Evolutionary conservation across 2,113 vertebrate species (phyloP).

Genomic region (Aviceda subcristata): DNA sequence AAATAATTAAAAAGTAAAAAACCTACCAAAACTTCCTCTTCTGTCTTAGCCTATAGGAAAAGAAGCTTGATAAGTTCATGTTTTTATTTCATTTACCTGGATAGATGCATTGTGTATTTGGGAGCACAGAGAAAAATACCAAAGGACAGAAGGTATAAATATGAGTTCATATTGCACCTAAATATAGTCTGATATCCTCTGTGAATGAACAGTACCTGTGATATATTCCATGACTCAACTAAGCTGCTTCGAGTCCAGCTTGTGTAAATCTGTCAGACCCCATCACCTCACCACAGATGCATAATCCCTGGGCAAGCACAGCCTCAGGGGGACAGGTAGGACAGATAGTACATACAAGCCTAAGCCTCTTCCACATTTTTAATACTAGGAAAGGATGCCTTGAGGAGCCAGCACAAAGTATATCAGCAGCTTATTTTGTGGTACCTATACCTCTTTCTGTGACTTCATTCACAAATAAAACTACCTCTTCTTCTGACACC

Average conservation of each 20-base stretch:
- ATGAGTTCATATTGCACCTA: background rate
- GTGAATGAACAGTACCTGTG: background rate
- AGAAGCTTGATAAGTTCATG: background rate
- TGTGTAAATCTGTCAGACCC: background rate
- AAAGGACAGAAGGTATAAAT: background rate
- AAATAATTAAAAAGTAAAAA: background rate
- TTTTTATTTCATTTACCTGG: background rate
- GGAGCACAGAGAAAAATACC: background rate
- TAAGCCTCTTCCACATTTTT: background rate
- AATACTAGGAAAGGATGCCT: background rate
- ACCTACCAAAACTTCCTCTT: background rate
- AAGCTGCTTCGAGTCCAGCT: background rate
- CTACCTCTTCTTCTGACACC: background rate
- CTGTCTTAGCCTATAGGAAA: background rate
- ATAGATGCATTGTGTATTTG: background rate
- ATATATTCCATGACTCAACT: background rate
- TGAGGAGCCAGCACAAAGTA: background rate
- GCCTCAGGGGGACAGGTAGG: background rate
- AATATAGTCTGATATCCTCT: background rate
- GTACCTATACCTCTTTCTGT: background rate
- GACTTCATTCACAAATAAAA: background rate
- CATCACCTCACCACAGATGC: background rate
- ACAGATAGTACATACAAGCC: fast-evolving
- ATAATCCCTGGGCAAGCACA: background rate
- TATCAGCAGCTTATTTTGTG: background rate